Evolutionary conservation across 1,140 invertebrate species (phyloP).

Genomic region (Cotesia glomerata): DNA sequence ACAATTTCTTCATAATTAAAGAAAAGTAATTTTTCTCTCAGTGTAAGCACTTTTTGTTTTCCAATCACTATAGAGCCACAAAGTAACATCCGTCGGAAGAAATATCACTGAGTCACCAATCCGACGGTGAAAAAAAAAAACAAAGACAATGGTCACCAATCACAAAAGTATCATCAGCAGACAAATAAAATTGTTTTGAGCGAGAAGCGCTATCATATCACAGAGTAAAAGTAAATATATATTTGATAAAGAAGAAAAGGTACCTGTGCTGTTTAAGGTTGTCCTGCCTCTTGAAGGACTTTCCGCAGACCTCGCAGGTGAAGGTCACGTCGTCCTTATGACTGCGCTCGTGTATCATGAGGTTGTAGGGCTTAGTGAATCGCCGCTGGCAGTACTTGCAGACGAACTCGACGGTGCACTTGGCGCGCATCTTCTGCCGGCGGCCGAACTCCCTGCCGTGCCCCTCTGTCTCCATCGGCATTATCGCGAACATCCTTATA

Average conservation of each 20-base stretch:
- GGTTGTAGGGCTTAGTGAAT: slow-evolving; percentile 99
- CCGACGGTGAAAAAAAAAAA: no score
- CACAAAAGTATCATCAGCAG: no score
- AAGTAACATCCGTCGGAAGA: no score
- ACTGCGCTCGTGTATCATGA: slow-evolving; percentile 98
- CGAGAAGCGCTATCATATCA: background rate
- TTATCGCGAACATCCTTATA: slow-evolving; percentile 75
- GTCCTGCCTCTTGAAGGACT: slow-evolving; percentile 97
- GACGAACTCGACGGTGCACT: slow-evolving; percentile 91
- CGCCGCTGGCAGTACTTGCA: slow-evolving; percentile 98
- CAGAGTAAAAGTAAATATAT: background rate
- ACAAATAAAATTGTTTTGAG: background rate
- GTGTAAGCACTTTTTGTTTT: no score
- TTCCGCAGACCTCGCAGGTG: slow-evolving; percentile 98
- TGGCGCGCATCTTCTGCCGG: slow-evolving; percentile 89
- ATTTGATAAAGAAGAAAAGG: slow-evolving; percentile 18
- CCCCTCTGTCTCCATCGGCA: slow-evolving; percentile 86
- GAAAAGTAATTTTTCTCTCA: no score
- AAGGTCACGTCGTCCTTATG: slow-evolving; percentile 98
- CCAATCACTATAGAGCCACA: no score
- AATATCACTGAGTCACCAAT: no score
- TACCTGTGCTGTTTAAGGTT: slow-evolving; percentile 95
- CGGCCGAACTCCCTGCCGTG: slow-evolving; percentile 83
- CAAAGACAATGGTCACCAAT: no score
- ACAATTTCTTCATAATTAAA: no score